phyloP scores from a whole-genome alignment of 2,113 vertebrate species.

The Sula dactylatra region DNA sequence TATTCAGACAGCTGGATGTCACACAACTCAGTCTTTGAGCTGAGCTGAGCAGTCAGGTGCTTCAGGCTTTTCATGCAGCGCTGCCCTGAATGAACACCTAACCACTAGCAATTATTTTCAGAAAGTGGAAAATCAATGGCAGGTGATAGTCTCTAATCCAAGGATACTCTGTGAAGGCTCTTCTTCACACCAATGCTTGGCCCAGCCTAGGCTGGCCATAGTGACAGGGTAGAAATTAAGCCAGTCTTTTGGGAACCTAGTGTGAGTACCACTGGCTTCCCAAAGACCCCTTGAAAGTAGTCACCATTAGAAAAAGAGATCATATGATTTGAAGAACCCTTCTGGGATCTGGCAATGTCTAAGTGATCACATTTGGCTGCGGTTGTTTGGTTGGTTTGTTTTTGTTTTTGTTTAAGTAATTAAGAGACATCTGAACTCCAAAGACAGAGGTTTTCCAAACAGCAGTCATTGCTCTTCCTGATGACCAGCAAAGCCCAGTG shows the following conservation, averaged over 20 bases:
- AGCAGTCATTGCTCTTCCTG: not conserved
- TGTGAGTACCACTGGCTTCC: not conserved
- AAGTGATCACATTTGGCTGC: not conserved
- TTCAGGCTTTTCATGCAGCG: not conserved
- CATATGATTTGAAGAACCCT: not conserved
- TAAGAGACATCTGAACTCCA: not conserved
- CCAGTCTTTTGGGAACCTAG: not conserved
- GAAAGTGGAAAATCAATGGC: not conserved
- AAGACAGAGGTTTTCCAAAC: not conserved
- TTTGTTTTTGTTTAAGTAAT: not conserved
- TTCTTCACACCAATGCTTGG: not conserved
- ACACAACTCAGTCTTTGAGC: not conserved
- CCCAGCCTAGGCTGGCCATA: not conserved
- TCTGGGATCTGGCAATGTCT: not conserved
- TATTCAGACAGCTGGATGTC: not conserved
- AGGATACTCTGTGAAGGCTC: not conserved
- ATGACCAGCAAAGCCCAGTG: not conserved
- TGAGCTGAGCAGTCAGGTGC: not conserved
- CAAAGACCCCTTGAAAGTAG: not conserved
- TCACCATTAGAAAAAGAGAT: not conserved
- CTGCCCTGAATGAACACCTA: not conserved
- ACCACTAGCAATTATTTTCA: not conserved
- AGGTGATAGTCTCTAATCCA: not conserved
- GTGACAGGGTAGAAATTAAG: not conserved
- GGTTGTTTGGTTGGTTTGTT: not conserved